phyloP scores from a whole-genome alignment of 1,140 invertebrate genomes.

The Dreissena rostriformis region DNA sequence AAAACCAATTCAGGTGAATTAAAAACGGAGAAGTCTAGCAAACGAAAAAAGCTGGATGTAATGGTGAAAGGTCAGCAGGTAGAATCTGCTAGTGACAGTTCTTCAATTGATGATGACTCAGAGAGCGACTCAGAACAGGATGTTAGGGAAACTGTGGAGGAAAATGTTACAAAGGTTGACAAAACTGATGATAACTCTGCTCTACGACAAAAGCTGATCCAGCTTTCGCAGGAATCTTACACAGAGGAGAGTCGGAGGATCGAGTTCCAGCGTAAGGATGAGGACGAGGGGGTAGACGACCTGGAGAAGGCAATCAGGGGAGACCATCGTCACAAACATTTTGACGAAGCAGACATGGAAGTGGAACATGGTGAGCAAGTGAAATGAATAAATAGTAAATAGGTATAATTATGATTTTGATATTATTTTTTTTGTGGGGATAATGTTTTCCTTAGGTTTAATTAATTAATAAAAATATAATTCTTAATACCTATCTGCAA shows the following conservation, averaged over 20 bases:
- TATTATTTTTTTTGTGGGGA: not conserved
- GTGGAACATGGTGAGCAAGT: constrained; percentile 12
- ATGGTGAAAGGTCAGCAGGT: not conserved
- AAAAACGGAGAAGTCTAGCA: not conserved
- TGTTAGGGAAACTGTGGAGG: too few species aligned
- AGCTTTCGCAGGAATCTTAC: constrained; percentile 27
- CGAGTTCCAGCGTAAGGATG: not conserved
- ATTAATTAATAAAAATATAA: too few species aligned
- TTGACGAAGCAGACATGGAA: constrained; percentile 1
- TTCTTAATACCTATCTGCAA: too few species aligned
- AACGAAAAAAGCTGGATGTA: not conserved
- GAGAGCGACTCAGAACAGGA: not conserved
- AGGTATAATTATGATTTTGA: not conserved
- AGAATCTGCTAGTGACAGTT: not conserved
- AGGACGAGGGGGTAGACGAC: not conserved
- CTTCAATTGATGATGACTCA: not conserved
- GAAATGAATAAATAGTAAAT: not conserved
- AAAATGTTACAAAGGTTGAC: too few species aligned
- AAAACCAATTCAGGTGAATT: not conserved
- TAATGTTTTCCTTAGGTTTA: not conserved
- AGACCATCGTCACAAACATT: not conserved
- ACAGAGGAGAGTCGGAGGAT: constrained; percentile 19
- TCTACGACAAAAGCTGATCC: constrained; percentile 10
- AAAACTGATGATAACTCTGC: not conserved
- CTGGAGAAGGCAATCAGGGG: constrained; percentile 1